These are phyloP conservation scores for Hemibagrus guttatus DNA, from an alignment of 2,797 vertebrate species.

Conservation along the genomic window DNA sequence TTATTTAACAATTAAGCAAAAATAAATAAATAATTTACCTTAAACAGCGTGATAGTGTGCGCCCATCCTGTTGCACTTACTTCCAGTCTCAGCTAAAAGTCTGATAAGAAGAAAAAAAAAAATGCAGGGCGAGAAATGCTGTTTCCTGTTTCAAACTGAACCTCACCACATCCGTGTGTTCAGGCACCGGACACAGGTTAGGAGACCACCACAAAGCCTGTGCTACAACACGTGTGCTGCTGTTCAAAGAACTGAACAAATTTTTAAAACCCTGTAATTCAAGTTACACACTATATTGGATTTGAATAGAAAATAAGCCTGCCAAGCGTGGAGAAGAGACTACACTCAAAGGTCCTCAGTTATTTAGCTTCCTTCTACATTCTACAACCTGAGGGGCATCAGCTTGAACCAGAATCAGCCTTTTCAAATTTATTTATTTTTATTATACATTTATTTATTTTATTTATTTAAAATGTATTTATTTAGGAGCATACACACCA, in stretches of 20 bases:
- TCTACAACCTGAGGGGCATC: too few relatives aligned
- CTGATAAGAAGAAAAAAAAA: slow-evolving; percentile 35
- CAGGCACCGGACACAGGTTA: slow-evolving; percentile 41
- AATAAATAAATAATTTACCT: too few relatives aligned
- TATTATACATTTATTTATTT: too few relatives aligned
- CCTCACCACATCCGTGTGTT: slow-evolving; percentile 51
- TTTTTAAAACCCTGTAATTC: background rate
- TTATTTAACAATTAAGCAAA: background rate
- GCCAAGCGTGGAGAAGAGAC: background rate
- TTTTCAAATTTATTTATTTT: too few relatives aligned
- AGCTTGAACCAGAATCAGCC: too few relatives aligned
- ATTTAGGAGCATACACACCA: background rate
- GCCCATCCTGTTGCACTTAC: slow-evolving; percentile 19
- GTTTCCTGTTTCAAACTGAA: slow-evolving; percentile 58
- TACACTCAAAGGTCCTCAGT: background rate
- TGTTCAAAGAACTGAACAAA: background rate
- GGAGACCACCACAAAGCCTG: slow-evolving; percentile 51
- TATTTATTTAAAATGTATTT: background rate
- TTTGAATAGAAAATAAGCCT: background rate
- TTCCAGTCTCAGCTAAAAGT: slow-evolving; percentile 18
- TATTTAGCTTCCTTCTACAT: background rate
- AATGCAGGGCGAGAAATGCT: slow-evolving; percentile 10
- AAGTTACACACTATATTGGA: background rate
- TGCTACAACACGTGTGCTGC: background rate
- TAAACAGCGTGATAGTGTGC: background rate